Evolutionary conservation across 30 jellyfish, hydroid and myxozoan genomes (phyloP), one percentile per base, ranked within the genome.

Genomic region (Hydra vulgaris): DNA sequence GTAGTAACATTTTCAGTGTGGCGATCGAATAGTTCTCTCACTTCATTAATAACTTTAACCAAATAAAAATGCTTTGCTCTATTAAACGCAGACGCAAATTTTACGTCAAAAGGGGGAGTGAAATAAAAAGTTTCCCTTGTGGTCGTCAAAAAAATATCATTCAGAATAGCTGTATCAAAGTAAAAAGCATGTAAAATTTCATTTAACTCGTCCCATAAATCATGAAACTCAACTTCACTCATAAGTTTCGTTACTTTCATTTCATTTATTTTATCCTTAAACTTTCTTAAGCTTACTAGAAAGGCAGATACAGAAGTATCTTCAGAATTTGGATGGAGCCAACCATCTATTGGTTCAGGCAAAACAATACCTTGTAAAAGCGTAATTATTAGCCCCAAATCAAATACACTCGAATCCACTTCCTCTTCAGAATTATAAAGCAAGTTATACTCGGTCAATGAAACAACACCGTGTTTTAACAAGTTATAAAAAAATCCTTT

Each of bases 301-400:
- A 78, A 53, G 16, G 83, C 82, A 0, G 85, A 78, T 18, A 53
- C 53, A 8, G 80, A 24, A 19, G 24, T 40, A 0, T 78, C 85
- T 27, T 54, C 20, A 27, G 85, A 82, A 27, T 78, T 82, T 61
- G 83, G 85, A 54, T 78, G 40, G 15, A 78, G 27, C 85, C 85
- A 78, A 0, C 85, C 85, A 8, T 78, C 53, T 15, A 4, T 54
- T 12, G 85, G 85, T 53, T 78, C 85, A 1, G 85, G 81, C 56
- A 78, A 74, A 78, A 55, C 27, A 0, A 78, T 18, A 53, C 74
- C 85, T 78, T 78, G 85, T 18, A 78, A 61, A 5, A 78, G 68
- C 0, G 85, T 27, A 54, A 78, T 78, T 1, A 78, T n/a, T 27
- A 78, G 54, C 3, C 85, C 85, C 22, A 78, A 74, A 78, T 78